A percentile compares a stretch with the other conserved stretches of the same genome.
phyloP scores from a whole-genome alignment of 2,888 invertebrate genomes.

The Conomelus anceps region DNA sequence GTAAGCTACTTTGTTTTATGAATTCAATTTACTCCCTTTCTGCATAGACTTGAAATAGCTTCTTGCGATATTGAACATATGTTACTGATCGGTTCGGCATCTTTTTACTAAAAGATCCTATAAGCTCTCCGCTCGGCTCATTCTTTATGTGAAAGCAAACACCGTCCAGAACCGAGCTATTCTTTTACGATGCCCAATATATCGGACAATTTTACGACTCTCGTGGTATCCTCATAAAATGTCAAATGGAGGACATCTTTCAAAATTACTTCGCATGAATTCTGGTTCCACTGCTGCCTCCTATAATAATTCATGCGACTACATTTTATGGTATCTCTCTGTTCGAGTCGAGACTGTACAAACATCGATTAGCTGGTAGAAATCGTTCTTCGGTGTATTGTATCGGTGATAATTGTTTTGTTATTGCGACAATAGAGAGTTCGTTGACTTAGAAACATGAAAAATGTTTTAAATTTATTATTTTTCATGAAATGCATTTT shows the following conservation, averaged over 20 bases:
- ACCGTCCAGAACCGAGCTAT: not conserved
- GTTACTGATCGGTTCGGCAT: not conserved
- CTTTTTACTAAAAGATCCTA: not conserved
- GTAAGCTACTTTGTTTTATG: no score
- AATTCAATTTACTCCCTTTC: not conserved
- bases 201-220: not conserved
- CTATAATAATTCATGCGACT: not conserved
- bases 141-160: not conserved
- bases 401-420: not conserved
- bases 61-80: not conserved
- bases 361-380: not conserved
- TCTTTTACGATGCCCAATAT: not conserved
- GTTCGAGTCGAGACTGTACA: not conserved
- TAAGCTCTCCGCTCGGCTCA: not conserved
- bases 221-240: not conserved
- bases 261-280: not conserved
- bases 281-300: not conserved
- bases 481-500: no score
- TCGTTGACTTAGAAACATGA: no score
- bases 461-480: no score
- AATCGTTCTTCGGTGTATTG: not conserved
- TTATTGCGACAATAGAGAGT: not conserved
- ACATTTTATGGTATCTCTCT: not conserved
- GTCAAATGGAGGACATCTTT: not conserved
- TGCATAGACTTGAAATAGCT: not conserved